Conservation (phyloP, 2,113 vertebrate species). For the Chionis minor region DNA sequence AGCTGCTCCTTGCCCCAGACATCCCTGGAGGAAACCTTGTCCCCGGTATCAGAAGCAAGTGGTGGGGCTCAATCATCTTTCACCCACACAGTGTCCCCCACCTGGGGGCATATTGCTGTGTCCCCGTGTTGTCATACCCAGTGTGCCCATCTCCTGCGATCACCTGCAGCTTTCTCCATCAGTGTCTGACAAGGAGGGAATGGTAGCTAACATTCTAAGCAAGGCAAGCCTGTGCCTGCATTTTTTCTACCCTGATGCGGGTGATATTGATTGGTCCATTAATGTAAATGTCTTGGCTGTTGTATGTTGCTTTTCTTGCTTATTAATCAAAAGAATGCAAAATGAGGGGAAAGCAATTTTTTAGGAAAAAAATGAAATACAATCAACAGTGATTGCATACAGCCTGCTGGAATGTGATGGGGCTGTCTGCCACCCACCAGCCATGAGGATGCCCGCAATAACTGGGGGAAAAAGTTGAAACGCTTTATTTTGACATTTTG, state of each 20-base stretch:
- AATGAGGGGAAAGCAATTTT: neutral
- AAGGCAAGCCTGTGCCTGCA: neutral
- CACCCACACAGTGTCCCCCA: neutral
- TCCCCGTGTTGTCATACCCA: neutral
- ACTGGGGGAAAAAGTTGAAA: neutral
- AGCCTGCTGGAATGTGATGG: neutral
- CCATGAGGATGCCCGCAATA: neutral
- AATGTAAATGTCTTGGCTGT: neutral
- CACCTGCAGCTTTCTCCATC: accelerated
- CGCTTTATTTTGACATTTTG: neutral
- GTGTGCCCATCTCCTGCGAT: accelerated
- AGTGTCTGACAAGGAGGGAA: neutral
- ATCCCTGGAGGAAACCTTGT: neutral
- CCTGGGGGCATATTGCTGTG: neutral
- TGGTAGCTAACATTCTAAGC: neutral
- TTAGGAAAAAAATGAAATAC: neutral
- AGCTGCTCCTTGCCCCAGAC: neutral
- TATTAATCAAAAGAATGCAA: slow-evolving; percentile 45
- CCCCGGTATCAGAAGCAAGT: neutral
- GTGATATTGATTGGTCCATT: slow-evolving; percentile 7
- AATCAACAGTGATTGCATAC: neutral
- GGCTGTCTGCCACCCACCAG: neutral
- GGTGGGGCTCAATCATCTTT: neutral
- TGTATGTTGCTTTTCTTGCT: slow-evolving; percentile 18
- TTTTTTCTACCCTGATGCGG: neutral